These are phyloP conservation scores for Oreochromis niloticus DNA, from an alignment of 2,113 vertebrate species.

Conservation along the genomic window DNA sequence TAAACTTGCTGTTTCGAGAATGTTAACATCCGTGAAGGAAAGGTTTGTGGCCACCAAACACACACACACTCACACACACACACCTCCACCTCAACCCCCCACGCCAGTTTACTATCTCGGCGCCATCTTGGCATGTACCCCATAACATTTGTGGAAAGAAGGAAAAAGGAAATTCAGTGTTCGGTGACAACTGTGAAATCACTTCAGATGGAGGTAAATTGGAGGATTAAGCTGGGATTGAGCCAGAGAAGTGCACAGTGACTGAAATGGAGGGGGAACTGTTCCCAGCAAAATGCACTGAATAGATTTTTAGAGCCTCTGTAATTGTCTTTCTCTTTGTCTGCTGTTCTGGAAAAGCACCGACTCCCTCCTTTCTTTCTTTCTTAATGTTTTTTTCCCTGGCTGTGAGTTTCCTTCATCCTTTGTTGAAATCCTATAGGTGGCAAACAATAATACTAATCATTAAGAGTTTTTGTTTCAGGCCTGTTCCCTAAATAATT, in stretches of 20 bases:
- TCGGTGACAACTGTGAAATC: slow-evolving; percentile 73
- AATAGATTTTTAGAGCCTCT: slow-evolving; percentile 43
- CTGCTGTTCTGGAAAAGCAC: slow-evolving; percentile 39
- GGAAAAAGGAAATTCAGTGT: slow-evolving; percentile 45
- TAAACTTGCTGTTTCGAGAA: slow-evolving; percentile 17
- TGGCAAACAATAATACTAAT: not conserved
- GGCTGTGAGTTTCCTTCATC: not conserved
- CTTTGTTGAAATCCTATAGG: not conserved
- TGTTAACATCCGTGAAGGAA: slow-evolving; percentile 11
- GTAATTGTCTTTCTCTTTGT: slow-evolving; percentile 54
- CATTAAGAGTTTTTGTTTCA: not conserved
- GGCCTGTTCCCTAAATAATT: not conserved
- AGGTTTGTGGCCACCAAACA: not conserved
- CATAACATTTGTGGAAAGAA: slow-evolving; percentile 33
- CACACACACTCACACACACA: not conserved
- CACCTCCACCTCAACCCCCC: not conserved
- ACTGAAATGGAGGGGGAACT: not conserved
- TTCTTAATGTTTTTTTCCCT: not conserved
- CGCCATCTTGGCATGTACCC: slow-evolving; percentile 44
- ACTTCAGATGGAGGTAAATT: slow-evolving; percentile 56
- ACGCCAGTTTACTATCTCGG: slow-evolving; percentile 8
- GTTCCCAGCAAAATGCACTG: slow-evolving; percentile 36
- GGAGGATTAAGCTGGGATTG: slow-evolving; percentile 45
- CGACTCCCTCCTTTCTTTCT: slow-evolving; percentile 22
- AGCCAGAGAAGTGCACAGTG: slow-evolving; percentile 30